phyloP scores from a whole-genome alignment of 2,797 vertebrate genomes.

The Xenentodon cancila region DNA sequence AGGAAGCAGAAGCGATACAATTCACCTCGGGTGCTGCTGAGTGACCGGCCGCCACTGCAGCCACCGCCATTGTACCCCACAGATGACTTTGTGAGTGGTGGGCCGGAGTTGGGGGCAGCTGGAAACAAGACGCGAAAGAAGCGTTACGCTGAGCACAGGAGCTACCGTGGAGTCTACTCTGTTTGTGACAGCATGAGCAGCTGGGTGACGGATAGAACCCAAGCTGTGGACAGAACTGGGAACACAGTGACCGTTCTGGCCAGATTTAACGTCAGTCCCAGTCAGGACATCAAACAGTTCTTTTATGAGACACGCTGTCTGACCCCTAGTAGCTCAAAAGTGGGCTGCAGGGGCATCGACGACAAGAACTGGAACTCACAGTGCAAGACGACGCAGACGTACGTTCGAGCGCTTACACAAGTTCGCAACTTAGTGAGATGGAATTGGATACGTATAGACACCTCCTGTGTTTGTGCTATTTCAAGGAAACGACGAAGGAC shows the following conservation, averaged over 20 bases:
- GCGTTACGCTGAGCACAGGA: conserved; percentile 89
- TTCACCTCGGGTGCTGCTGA: conserved; percentile 93
- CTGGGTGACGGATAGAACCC: conserved; percentile 95
- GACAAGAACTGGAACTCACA: conserved; percentile 99
- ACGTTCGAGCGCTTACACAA: conserved; percentile 92
- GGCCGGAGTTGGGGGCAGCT: conserved; percentile 32
- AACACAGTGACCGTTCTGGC: conserved; percentile 88
- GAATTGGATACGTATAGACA: conserved; percentile 99
- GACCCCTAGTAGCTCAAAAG: conserved; percentile 85
- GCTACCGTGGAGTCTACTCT: conserved; percentile 94
- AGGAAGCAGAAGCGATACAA: conserved; percentile 91
- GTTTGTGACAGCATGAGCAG: conserved; percentile 96
- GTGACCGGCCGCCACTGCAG: conserved; percentile 88
- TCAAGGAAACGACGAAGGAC: conserved; percentile 93
- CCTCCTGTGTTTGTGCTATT: conserved; percentile 95
- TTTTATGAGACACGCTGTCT: conserved; percentile 96
- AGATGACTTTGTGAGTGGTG: conserved; percentile 88
- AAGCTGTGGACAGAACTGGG: conserved; percentile 89
- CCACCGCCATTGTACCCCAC: conserved; percentile 91
- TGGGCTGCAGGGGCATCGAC: conserved; percentile 94
- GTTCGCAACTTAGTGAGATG: conserved; percentile 86
- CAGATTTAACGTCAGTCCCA: conserved; percentile 86
- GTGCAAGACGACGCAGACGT: conserved; percentile 96
- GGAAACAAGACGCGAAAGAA: conserved; percentile 90
- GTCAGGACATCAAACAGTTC: conserved; percentile 90